Conservation (phyloP, 1,140 invertebrate species). For the Trichonephila clavipes region DNA sequence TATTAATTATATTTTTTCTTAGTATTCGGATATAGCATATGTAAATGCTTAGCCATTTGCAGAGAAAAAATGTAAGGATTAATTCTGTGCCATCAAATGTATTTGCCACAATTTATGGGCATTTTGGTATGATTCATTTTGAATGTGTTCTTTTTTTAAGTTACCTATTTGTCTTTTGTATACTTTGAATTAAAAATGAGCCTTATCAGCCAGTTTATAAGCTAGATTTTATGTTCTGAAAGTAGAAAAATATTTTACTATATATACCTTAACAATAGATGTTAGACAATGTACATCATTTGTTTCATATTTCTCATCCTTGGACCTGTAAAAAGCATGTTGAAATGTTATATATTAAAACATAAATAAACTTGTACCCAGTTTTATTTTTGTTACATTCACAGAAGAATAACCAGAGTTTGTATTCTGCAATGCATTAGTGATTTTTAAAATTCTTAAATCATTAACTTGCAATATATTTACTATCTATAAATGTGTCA, state of each 20-base stretch:
- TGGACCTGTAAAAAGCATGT: conserved; percentile 12
- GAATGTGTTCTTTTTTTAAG: background rate
- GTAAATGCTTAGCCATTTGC: background rate
- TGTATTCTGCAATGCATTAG: no score
- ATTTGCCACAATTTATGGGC: background rate
- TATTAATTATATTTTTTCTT: no score
- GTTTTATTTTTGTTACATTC: background rate
- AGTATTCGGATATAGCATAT: background rate
- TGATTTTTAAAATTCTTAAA: no score
- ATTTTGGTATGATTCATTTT: background rate
- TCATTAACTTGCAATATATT: no score
- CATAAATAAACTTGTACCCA: conserved; percentile 12
- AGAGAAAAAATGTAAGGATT: background rate
- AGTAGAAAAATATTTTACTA: conserved; percentile 12
- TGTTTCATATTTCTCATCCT: conserved; percentile 18
- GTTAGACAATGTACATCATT: conserved; percentile 3
- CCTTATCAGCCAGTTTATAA: background rate
- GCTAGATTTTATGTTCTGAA: background rate
- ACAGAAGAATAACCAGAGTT: no score
- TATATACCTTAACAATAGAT: background rate
- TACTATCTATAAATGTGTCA: no score
- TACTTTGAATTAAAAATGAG: background rate
- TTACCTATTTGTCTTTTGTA: background rate
- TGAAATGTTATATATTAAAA: conserved; percentile 32
- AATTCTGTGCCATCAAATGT: conserved; percentile 12